Evolutionary conservation across 2,113 vertebrate genomes (phyloP).

Genomic region (Paradoxurus hermaphroditus): DNA sequence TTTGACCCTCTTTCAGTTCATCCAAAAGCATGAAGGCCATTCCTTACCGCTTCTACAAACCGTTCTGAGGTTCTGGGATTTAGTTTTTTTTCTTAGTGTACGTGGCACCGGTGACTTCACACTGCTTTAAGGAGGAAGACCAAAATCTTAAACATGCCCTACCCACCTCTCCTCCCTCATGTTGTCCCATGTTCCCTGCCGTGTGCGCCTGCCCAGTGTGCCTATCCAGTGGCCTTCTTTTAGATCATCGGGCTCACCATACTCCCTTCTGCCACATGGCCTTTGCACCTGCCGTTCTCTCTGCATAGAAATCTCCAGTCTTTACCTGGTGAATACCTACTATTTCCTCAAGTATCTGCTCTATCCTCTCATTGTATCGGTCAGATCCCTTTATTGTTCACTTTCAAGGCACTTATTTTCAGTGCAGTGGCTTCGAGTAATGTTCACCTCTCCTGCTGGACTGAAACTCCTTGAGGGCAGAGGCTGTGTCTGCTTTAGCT

Average conservation of each 20-base stretch:
- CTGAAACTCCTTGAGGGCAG: neutral
- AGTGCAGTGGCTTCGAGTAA: neutral
- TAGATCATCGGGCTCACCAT: neutral
- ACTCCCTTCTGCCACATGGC: neutral
- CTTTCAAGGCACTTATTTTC: neutral
- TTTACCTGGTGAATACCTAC: neutral
- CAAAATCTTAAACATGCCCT: neutral
- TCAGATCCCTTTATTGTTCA: neutral
- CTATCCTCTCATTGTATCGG: neutral
- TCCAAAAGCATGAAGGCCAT: too few relatives aligned
- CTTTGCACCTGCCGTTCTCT: neutral
- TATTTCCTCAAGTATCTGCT: neutral
- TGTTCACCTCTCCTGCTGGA: neutral
- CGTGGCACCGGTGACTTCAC: neutral
- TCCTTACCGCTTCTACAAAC: neutral
- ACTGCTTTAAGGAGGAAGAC: neutral
- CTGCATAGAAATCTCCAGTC: neutral
- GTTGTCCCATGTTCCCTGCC: neutral
- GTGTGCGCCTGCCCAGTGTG: neutral
- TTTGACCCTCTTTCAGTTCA: neutral
- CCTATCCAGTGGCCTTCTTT: too few relatives aligned
- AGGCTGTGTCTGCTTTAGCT: too few relatives aligned
- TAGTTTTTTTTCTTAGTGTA: neutral
- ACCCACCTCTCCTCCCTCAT: fast-evolving
- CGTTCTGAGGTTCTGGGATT: neutral